Base-by-base conservation (phyloP, 2,888 invertebrate species). In the Cyclophora albipunctata region DNA sequence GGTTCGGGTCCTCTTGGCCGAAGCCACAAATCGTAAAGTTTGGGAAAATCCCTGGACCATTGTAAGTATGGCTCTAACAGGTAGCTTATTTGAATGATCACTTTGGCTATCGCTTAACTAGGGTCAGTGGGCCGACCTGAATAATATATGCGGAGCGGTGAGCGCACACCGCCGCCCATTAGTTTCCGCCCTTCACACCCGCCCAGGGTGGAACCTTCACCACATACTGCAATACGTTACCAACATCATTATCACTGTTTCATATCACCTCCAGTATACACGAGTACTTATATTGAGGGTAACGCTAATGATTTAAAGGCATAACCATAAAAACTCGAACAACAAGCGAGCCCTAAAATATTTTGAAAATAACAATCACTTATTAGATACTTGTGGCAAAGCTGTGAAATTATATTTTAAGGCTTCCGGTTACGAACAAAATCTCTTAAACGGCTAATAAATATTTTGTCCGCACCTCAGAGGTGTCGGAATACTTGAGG, bases 381-480 rank as follows among this genome's bases (percentile, higher is more conserved):
- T 5, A 37, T 37, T 37, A 37, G 37, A 2, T 37, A 37, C 37
- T 37, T 37, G 37, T 4, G 37, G 37, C 5, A 1, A 37, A 5
- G 5, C 37, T 37, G 37, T 37, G 5, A 37, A 37, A 37, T 37
- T 37, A 37, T 37, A 37, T 37, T 37, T 37, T 49, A 49, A 33
- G 34, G 50, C 48, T 57, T 55, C 57, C 47, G 49, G 54, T 57
- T 57, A 50, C 52, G 40, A 51, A 51, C 45, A 50, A 52, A 55
- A 54, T 56, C 50, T 49, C 50, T 50, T 55, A 57, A 62, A 51
- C 52, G 55, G 54, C 57, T 59, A 60, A 58, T 62, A 62, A 58
- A 60, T 60, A 58, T 60, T 62, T 59, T 55, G 58, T 48, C 50
- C 54, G 53, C 50, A 53, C 50, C 48, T 55, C 50, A 49, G 54